Percentiles rank a stretch among this genome's conserved stretches.
Evolutionary conservation across 2,113 vertebrate species (phyloP).

Genomic region (Hyperoodon ampullatus): DNA sequence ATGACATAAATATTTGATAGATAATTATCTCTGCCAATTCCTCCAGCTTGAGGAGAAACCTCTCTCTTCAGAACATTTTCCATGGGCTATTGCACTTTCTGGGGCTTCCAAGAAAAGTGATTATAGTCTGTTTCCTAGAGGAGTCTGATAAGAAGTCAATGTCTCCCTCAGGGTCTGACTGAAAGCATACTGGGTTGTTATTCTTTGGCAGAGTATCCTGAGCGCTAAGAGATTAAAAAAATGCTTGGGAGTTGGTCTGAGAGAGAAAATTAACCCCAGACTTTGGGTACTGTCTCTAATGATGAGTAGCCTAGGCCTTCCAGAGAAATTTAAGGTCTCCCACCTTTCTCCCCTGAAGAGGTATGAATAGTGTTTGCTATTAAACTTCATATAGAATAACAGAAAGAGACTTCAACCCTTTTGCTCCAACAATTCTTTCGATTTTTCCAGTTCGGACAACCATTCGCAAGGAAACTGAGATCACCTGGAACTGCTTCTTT

Average conservation of each 20-base stretch:
- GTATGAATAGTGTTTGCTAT: slow-evolving; percentile 32
- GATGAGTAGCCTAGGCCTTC: not conserved
- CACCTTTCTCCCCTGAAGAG: not conserved
- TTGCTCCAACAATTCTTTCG: not conserved
- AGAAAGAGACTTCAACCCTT: not conserved
- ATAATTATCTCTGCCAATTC: slow-evolving; percentile 34
- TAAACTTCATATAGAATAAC: not conserved
- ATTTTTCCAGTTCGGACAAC: not conserved
- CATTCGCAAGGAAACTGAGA: not conserved
- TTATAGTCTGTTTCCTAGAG: not conserved
- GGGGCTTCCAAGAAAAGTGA: not conserved
- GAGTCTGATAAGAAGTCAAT: not conserved
- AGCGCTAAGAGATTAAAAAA: not conserved
- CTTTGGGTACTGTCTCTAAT: not conserved
- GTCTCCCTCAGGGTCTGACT: not conserved
- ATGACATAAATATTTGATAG: slow-evolving; percentile 2
- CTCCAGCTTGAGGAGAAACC: not conserved
- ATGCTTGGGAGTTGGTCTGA: not conserved
- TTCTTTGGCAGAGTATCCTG: not conserved
- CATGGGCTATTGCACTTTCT: not conserved
- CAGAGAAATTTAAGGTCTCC: not conserved
- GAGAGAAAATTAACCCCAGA: not conserved
- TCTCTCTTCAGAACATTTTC: not conserved
- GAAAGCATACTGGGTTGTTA: not conserved
- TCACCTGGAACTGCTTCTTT: slow-evolving; percentile 3